These are phyloP conservation scores for Acrocephalus kingi DNA, from an alignment of 2,113 vertebrate genomes.

Conservation along the genomic window DNA sequence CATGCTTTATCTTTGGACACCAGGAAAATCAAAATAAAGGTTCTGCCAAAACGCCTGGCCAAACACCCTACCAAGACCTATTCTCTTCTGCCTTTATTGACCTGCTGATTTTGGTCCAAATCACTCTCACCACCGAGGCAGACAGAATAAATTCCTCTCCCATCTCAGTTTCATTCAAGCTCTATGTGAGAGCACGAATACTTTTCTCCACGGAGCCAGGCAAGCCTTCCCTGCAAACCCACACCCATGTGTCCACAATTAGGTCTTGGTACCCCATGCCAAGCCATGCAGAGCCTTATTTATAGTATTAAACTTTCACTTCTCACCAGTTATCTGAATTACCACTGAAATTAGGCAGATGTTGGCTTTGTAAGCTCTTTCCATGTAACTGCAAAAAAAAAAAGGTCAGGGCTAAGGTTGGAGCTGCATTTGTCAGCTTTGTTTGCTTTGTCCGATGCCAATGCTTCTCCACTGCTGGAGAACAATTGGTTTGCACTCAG, in stretches of 20 bases:
- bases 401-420: background rate
- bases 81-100: background rate
- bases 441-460: background rate
- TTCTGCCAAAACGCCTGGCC: background rate
- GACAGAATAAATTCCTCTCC: background rate
- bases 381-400: background rate
- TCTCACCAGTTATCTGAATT: conserved; percentile 17
- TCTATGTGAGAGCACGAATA: background rate
- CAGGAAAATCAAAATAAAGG: background rate
- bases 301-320: conserved; percentile 25
- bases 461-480: background rate
- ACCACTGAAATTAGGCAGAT: background rate
- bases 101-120: conserved; percentile 1
- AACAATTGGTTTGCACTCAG: background rate
- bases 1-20: background rate
- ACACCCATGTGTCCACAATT: background rate
- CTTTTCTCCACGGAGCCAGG: background rate
- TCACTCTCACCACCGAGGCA: background rate
- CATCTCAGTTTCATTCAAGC: background rate
- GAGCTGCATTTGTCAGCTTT: background rate
- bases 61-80: background rate
- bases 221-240: background rate
- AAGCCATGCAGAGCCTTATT: background rate
- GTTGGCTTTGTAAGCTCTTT: background rate
- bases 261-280: background rate